Conservation (phyloP, 1,140 invertebrate genomes). For the Myzus persicae region DNA sequence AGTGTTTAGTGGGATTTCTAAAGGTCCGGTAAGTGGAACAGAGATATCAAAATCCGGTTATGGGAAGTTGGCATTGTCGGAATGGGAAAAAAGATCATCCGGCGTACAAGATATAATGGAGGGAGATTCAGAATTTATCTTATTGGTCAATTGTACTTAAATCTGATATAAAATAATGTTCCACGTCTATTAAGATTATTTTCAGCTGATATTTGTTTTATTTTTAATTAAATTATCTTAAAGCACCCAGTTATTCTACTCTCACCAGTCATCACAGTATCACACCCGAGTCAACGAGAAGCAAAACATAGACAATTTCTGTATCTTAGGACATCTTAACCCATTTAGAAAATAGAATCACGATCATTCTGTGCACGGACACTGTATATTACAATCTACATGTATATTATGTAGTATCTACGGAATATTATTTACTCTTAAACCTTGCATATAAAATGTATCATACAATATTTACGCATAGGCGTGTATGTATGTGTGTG, state of each 20-base stretch:
- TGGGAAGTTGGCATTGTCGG: neutral
- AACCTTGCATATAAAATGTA: neutral
- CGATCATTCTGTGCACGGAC: neutral
- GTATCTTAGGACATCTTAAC: neutral
- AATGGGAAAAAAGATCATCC: constrained; percentile 11
- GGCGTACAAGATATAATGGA: neutral
- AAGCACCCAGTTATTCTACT: neutral
- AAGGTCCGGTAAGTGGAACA: neutral
- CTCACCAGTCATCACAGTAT: neutral
- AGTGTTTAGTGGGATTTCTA: neutral
- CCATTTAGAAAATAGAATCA: neutral
- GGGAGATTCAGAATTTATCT: neutral
- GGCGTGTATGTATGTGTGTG: neutral
- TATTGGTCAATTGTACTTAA: neutral
- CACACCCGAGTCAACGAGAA: neutral
- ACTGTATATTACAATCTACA: neutral
- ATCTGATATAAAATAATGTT: neutral
- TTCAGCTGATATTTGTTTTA: neutral
- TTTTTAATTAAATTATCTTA: neutral
- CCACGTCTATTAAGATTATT: neutral
- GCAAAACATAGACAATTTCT: neutral
- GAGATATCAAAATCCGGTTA: constrained; percentile 45
- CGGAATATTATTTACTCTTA: neutral
- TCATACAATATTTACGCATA: neutral
- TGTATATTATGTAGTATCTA: neutral